phyloP scores from a whole-genome alignment of 2,113 vertebrate genomes.

The Crocuta crocuta region DNA sequence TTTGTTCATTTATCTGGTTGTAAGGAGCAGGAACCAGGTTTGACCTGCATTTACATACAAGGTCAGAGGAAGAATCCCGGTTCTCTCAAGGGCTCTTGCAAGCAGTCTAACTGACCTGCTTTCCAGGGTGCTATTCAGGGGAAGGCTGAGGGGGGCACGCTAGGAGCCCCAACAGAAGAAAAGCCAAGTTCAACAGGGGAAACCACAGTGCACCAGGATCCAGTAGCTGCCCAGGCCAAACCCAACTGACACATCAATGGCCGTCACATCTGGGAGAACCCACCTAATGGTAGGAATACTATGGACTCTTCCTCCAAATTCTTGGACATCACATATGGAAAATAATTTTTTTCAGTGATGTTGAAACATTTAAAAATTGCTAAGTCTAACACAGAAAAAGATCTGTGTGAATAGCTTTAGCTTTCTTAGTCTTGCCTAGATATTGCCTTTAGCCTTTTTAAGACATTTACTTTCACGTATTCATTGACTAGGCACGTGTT shows the following conservation, averaged over 20 bases:
- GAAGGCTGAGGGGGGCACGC: not conserved
- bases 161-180: not conserved
- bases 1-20: not conserved
- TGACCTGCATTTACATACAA: not conserved
- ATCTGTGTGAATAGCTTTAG: not conserved
- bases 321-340: not conserved
- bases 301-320: not conserved
- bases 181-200: not conserved
- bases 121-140: not conserved
- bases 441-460: not conserved
- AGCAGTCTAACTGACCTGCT: not conserved
- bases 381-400: not conserved
- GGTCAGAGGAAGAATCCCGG: not conserved
- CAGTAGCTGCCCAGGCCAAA: not conserved
- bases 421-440: not conserved
- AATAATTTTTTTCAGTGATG: not conserved
- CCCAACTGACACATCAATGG: accelerated
- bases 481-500: not conserved
- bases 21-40: not conserved
- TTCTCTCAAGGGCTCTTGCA: not conserved
- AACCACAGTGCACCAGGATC: not conserved
- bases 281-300: not conserved
- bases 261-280: not conserved
- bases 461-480: not conserved
- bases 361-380: not conserved